Base-by-base conservation (phyloP, 2,113 vertebrate species). In the Oncorhynchus gorbuscha region DNA sequence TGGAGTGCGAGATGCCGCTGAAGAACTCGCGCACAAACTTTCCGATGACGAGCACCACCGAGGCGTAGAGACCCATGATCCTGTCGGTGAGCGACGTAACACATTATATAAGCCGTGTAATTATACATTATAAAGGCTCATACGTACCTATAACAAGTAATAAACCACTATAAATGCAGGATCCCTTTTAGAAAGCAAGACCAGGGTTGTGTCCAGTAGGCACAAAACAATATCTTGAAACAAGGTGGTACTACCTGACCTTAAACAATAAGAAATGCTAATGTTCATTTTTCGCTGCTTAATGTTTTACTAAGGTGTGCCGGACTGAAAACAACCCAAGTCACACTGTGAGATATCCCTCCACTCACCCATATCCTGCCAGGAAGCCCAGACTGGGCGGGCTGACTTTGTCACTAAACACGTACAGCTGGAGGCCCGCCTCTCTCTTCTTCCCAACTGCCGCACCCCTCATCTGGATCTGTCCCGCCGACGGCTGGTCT, bases 401-500 rank as follows among this genome's bases (percentile, higher is more conserved):
- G 76, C 96, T 97, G 87, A 98, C 96, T 96, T 97, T 97, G 83
- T 97, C 96, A 81, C 95, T 98, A 88, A 97, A 97, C 75, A 97
- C 93, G 65, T 95, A 92, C 74, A 98, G 89, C 77, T 96, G 94
- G 79, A 95, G 93, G 79, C 92, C 95, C 81, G 86, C 92, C 72
- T 87, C 87, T 61, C 79, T 78, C 64, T 62, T 89, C 49, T 75
- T 79, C 9, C 24, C n/a, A 1, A 73, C 72, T 0, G 45, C 58
- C 1, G 20, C 30, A 5, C 67, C 74, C 26, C 72, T 76, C 3
- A 87, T 9, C 0, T 86, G 82, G 6, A 89, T 69, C 73, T 89
- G 69, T 51, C 67, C 87, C 24, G 51, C 16, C 71, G 83, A 74
- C 0, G 79, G 91, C 88, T 80, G 93, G 83, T 96, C 94, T 20